A percentile compares a stretch with the other conserved stretches of the same genome.
These are phyloP conservation scores for Meteorus cinctellus DNA, from an alignment of 2,888 invertebrate genomes.

Conservation along the genomic window DNA sequence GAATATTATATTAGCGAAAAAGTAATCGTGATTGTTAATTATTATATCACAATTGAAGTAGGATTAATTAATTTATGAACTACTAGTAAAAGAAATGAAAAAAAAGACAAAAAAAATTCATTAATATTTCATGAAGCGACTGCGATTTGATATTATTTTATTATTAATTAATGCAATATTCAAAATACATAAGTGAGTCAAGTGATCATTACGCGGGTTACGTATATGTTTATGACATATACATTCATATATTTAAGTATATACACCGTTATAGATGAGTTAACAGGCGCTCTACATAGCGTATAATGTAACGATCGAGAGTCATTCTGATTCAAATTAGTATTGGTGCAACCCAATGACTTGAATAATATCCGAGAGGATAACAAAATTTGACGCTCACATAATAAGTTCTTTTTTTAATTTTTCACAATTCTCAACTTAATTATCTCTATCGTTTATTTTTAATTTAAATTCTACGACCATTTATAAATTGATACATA, in stretches of 20 bases:
- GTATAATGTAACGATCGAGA: slow-evolving; percentile 28
- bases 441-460: background rate
- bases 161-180: slow-evolving; percentile 27
- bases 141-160: slow-evolving; percentile 11
- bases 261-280: background rate
- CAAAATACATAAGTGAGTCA: slow-evolving; percentile 16
- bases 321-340: background rate
- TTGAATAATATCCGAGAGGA: slow-evolving; percentile 27
- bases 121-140: background rate
- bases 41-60: slow-evolving; percentile 24
- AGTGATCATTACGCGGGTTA: background rate
- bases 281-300: background rate
- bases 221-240: background rate
- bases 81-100: background rate
- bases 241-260: background rate
- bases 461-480: background rate
- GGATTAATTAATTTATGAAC: slow-evolving; percentile 1
- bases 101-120: slow-evolving; percentile 9
- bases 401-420: background rate
- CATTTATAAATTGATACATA: background rate
- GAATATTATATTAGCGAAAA: background rate
- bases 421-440: background rate
- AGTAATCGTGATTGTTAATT: slow-evolving; percentile 27
- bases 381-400: slow-evolving; percentile 29
- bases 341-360: slow-evolving; percentile 20